Base-by-base conservation (phyloP, 1,140 invertebrate genomes). In the Anadara kagoshimensis region DNA sequence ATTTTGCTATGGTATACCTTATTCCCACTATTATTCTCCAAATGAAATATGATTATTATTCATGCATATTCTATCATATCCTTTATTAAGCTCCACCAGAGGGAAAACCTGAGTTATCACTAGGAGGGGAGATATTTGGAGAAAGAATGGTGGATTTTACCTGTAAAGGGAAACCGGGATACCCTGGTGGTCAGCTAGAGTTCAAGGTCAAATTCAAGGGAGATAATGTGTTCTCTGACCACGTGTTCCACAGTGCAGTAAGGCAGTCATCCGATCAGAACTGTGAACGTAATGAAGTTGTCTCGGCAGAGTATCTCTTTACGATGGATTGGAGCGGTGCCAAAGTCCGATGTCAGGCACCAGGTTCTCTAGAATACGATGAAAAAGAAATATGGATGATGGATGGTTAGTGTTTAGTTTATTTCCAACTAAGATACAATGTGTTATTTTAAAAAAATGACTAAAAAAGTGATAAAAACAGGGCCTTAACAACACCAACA, bases 321-420 rank as follows among this genome's bases (percentile, higher is more conserved):
- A 44, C 57, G 0, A 69, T 69, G 67, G 51, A 26, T 8, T 69
- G 67, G 67, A 69, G 61, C 18, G 67, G 67, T 41, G 67, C 67
- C 3, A 69, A 69, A 61, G 41, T 69, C 2, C 57, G 67, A 16
- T 69, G 67, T 61, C 57, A 69, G 14, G 57, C 67, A 5, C 43
- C 43, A 0, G 44, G 43, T 49, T 69, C 66, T 1, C 22, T 45
- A 24, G 22, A 58, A 41, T 69, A 61, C 29, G 56, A 56, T 18
- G 67, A 69, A 53, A 43, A 41, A 16, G 67, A 69, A 43, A 69
- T 69, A 7, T 69, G 67, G 67, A 20, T 69, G 18, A 69, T 69
- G 22, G 59, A n/a, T 36, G 1, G 56, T 24, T 58, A 58, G n/a
- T n/a, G n/a, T n/a, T n/a, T n/a, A n/a, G n/a, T n/a, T n/a, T n/a